phyloP scores from a whole-genome alignment of 2,113 vertebrate genomes.

The Lepidothrix coronata region DNA sequence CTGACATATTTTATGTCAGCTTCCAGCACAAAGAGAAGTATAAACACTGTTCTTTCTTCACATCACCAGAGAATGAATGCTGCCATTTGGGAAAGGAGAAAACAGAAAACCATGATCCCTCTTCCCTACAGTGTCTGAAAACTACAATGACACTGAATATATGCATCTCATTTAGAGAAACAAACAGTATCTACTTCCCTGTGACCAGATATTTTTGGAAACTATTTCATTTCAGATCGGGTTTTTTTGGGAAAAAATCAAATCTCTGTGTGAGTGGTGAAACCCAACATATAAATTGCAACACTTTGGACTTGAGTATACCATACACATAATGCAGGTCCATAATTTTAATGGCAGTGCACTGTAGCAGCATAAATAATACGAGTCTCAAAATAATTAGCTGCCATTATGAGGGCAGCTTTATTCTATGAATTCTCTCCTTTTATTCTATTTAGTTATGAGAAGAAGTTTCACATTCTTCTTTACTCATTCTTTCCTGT shows the following conservation, averaged over 20 bases:
- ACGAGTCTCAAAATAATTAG: background rate
- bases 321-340: background rate
- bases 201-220: background rate
- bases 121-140: background rate
- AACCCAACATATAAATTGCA: background rate
- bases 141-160: background rate
- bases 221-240: background rate
- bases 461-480: background rate
- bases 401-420: background rate
- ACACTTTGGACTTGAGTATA: background rate
- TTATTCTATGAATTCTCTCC: background rate
- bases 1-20: background rate
- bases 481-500: background rate
- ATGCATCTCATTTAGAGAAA: background rate
- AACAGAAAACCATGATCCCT: background rate
- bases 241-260: background rate
- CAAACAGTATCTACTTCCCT: background rate
- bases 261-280: background rate
- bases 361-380: background rate
- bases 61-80: background rate
- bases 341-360: background rate
- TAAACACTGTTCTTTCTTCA: background rate
- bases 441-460: background rate
- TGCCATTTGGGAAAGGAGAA: background rate
- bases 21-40: background rate